Evolutionary conservation across 35 echinoderm and acorn worm genomes (phyloP).

Genomic region (Holothuria glaberrima): DNA sequence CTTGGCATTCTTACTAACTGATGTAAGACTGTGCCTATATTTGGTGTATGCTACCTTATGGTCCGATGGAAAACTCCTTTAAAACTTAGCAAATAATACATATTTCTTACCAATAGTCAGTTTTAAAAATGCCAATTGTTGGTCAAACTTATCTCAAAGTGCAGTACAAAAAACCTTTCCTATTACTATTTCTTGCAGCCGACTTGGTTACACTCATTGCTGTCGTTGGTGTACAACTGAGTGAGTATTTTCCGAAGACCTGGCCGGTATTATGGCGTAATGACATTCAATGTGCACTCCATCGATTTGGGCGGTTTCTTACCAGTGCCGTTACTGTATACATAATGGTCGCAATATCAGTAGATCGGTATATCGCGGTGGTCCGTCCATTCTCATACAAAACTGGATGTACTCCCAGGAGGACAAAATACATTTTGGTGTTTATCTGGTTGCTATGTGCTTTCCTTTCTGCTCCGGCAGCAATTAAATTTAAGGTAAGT

Average conservation of each 20-base stretch:
- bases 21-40: neutral
- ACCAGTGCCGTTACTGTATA: constrained; percentile 51
- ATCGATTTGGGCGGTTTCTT: constrained; percentile 60
- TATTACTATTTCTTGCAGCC: constrained; percentile 22
- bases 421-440: neutral
- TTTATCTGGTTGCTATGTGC: neutral
- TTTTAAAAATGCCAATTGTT: too few species aligned
- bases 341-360: constrained; percentile 60
- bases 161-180: neutral
- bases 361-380: constrained; percentile 49
- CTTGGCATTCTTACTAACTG: constrained; percentile 22
- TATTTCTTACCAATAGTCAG: too few species aligned
- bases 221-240: constrained; percentile 46
- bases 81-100: neutral
- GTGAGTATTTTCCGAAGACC: constrained; percentile 37
- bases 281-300: constrained; percentile 58
- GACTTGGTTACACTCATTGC: constrained; percentile 46
- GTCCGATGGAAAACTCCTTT: neutral
- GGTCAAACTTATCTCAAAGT: too few species aligned
- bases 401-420: neutral
- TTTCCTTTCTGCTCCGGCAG: neutral
- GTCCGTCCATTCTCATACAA: neutral
- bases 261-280: constrained; percentile 49
- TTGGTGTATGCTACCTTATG: neutral
- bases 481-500: constrained; percentile 25